Base-by-base conservation (phyloP, 2,888 invertebrate genomes). In the Eucera pruinosa region DNA sequence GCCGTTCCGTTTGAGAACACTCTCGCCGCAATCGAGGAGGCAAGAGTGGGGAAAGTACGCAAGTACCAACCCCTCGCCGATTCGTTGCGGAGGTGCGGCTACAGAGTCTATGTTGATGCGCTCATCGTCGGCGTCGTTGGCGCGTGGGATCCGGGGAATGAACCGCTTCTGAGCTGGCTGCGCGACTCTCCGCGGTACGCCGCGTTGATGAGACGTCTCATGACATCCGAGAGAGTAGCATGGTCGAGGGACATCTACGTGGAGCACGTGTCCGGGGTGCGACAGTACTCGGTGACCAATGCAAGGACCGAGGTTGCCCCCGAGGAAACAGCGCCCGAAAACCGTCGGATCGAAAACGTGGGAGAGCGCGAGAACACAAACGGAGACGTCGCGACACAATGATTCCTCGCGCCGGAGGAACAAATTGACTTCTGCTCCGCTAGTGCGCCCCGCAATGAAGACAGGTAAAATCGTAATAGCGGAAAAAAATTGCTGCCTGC, bases 1-100 rank as follows among this genome's bases (percentile, higher is more conserved):
- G 62, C 88, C 18, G 81, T 89, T 18, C 82, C 88, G 0, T 90
- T 91, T 47, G 89, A 91, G 58, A 90, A 90, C 50, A 52, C 78
- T 1, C 27, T 60, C 1, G 61, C 30, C 0, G 87, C 88, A 0
- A 72, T 90, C 1, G 72, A 74, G 1, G 72, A 45, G 18, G 88
- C 89, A 0, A 69, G 90, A 43, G 27, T 52, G 15, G 45, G 13
- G 0, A 90, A 90, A 52, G 11, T 82, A 0, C 9, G 2, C 0
- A 89, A 88, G 27, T 89, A 89, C 15, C 30, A 58, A 0, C 78
- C 77, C 13, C 61, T 89, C 0, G 87, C 86, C 0, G 79, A 50
- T 7, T 36, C 18, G 4, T 18, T 64, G n/a, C n/a, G 13, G 3
- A 20, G 25, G 0, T 18, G 6, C 7, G 64, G 41, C 2, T 64